Base-by-base conservation (phyloP, 2,888 invertebrate species). In the Apamea anceps region DNA sequence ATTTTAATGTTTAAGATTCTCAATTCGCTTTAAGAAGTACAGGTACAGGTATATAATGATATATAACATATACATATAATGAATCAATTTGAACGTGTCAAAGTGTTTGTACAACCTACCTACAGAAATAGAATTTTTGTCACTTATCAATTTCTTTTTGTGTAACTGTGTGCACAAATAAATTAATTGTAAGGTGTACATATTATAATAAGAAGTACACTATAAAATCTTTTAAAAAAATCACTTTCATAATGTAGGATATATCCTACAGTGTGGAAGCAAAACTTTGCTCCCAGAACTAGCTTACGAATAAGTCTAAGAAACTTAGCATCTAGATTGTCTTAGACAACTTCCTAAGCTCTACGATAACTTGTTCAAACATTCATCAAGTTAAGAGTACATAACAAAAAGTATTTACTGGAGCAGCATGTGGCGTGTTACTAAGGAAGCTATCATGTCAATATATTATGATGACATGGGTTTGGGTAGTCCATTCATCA, bases 401-500 rank as follows among this genome's bases (percentile, higher is more conserved):
- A 62, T 72, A 85, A 76, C 73, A 82, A 76, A 82, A 86, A 82
- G 73, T 72, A 79, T 32, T 54, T 76, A 77, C 68, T 42, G 25
- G 75, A 82, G 77, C 72, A 80, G 68, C 86, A 86, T 88, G 68
- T 87, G 86, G 88, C 75, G 68, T 72, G 81, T 77, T 78, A 73
- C 77, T 85, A 80, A 87, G 86, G 85, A 85, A 85, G 88, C 85
- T 83, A 87, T 87, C 87, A 77, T 87, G 88, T 90, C 91, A 90
- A 91, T 91, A 89, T 90, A 90, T 90, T 88, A 90, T 85, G 82
- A 87, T 88, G 88, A 87, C 86, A 81, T 48, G 85, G 90, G 90
- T 87, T 77, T 65, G 84, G 90, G 88, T 80, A 77, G 82, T 81
- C 90, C 90, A 93, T 94, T 92, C 91, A 91, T 94, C 93, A 93